A percentile compares a stretch with the other conserved stretches of the same genome.
phyloP scores from a whole-genome alignment of 1,140 invertebrate genomes.

The Cyclargus thomasi region DNA sequence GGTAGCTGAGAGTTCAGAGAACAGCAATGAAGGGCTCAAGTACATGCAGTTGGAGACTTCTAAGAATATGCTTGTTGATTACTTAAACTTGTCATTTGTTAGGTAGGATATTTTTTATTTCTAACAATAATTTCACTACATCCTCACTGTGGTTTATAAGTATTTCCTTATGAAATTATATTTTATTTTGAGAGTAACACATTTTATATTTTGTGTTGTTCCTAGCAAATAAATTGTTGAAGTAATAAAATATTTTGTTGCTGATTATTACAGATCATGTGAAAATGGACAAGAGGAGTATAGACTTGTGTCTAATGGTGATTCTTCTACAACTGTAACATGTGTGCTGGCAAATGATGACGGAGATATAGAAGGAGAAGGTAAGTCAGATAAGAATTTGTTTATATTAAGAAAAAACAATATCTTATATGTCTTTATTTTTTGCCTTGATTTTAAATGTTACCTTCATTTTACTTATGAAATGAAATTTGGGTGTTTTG shows the following conservation, averaged over 20 bases:
- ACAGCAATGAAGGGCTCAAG: slow-evolving; percentile 28
- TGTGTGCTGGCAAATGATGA: slow-evolving; percentile 52
- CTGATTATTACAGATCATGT: slow-evolving; percentile 33
- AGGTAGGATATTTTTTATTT: slow-evolving; percentile 32
- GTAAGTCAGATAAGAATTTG: neutral
- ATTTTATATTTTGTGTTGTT: too few species aligned
- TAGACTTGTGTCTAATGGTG: slow-evolving; percentile 37
- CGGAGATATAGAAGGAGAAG: slow-evolving; percentile 27
- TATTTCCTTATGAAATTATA: too few species aligned
- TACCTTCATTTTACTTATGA: too few species aligned
- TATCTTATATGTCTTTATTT: too few species aligned
- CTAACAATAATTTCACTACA: neutral
- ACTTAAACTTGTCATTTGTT: slow-evolving; percentile 52
- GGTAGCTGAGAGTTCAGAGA: slow-evolving; percentile 22
- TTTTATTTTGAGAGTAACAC: too few species aligned
- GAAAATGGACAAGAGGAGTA: slow-evolving; percentile 47
- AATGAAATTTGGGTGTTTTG: too few species aligned
- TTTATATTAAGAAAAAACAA: too few species aligned
- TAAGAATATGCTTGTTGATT: slow-evolving; percentile 46
- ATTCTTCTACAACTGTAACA: slow-evolving; percentile 38
- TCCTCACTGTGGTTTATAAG: neutral
- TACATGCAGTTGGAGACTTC: slow-evolving; percentile 47
- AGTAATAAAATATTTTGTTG: neutral
- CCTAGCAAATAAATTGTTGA: neutral
- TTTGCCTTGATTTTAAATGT: too few species aligned